phyloP scores from a whole-genome alignment of 2,113 vertebrate genomes.

The Corythaeola cristata region DNA sequence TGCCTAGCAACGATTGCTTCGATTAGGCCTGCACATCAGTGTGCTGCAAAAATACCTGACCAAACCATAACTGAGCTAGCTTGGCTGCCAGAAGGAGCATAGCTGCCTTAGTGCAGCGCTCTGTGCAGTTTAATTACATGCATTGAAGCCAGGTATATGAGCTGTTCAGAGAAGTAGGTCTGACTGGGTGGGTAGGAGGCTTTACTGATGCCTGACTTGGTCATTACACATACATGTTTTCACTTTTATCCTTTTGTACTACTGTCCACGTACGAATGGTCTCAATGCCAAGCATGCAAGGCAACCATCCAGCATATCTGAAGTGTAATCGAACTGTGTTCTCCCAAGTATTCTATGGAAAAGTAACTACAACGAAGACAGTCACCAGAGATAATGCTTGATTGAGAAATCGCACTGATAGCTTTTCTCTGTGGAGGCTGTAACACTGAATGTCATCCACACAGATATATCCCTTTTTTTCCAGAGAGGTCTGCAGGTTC shows the following conservation, averaged over 20 bases:
- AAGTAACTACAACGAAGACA: neutral
- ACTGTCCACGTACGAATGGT: neutral
- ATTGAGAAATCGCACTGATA: neutral
- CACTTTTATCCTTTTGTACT: neutral
- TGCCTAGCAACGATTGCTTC: neutral
- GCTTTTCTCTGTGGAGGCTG: neutral
- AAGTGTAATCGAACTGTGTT: neutral
- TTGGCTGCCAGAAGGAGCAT: neutral
- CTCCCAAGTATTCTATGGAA: neutral
- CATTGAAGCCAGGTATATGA: neutral
- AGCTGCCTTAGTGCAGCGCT: neutral
- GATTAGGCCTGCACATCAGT: neutral
- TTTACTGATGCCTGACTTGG: neutral
- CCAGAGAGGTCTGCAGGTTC: neutral
- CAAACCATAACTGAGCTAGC: neutral
- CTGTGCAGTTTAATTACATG: neutral
- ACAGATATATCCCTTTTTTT: neutral
- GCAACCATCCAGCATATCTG: neutral
- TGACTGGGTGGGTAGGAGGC: neutral
- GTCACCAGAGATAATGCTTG: neutral
- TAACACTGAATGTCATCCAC: neutral
- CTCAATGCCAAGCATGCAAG: neutral
- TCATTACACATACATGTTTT: neutral
- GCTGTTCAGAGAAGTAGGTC: neutral
- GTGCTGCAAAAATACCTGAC: neutral